Conservation (phyloP, 1,140 invertebrate species). For the Caligus rogercresseyi region DNA sequence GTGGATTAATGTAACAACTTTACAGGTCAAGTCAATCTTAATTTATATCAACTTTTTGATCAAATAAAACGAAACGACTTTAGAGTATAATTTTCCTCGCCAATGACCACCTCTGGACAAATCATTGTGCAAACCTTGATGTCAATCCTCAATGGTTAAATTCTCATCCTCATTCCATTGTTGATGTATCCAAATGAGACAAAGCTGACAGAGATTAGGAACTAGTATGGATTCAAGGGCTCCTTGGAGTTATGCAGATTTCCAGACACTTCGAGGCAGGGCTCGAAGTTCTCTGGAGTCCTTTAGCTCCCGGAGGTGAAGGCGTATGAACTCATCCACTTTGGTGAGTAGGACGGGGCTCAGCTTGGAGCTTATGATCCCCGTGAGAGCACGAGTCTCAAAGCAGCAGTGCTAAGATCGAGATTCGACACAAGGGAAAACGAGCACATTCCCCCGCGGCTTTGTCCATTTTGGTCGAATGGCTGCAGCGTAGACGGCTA, state of each 20-base stretch:
- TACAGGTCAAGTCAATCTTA: too few relatives aligned
- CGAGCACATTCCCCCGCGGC: slow-evolving; percentile 48
- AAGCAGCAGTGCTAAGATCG: slow-evolving; percentile 48
- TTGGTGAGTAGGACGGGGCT: slow-evolving; percentile 38
- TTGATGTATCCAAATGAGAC: slow-evolving; percentile 46
- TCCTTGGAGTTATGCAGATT: slow-evolving; percentile 42
- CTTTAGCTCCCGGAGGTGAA: slow-evolving; percentile 22
- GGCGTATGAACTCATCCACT: slow-evolving; percentile 46
- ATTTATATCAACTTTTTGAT: too few relatives aligned
- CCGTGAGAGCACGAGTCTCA: slow-evolving; percentile 45
- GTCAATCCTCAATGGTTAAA: slow-evolving; percentile 33
- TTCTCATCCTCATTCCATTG: slow-evolving; percentile 33
- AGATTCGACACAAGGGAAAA: slow-evolving; percentile 45
- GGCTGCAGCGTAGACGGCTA: slow-evolving; percentile 52
- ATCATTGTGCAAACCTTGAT: too few relatives aligned
- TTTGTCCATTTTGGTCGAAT: slow-evolving; percentile 49
- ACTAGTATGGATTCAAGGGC: slow-evolving; percentile 41
- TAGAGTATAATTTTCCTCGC: too few relatives aligned
- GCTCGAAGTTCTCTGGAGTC: slow-evolving; percentile 33
- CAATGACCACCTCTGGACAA: too few relatives aligned
- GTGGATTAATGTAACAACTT: too few relatives aligned
- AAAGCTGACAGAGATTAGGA: slow-evolving; percentile 42
- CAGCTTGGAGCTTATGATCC: slow-evolving; percentile 37
- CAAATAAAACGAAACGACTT: too few relatives aligned
- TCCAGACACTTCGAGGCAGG: slow-evolving; percentile 44